A percentile compares a stretch with the other conserved stretches of the same genome.
Evolutionary conservation across 2,113 vertebrate species (phyloP).

Genomic region (Otolemur garnettii): DNA sequence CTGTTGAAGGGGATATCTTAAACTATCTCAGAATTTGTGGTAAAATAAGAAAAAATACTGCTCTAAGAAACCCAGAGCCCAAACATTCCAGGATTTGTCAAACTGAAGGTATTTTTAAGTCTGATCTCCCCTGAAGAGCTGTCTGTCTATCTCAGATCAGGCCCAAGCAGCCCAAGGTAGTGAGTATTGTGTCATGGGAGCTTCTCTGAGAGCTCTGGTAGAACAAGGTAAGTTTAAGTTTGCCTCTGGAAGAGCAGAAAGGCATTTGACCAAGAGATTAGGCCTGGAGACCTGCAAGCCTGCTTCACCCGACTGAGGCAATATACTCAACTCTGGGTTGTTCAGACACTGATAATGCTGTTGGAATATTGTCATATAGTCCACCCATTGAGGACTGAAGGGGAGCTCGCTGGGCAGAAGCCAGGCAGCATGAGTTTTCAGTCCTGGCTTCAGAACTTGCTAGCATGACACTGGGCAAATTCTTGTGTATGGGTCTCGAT

Average conservation of each 20-base stretch:
- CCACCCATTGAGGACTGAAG: neutral
- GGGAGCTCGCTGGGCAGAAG: neutral
- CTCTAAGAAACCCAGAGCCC: neutral
- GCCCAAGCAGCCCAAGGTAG: neutral
- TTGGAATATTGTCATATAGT: neutral
- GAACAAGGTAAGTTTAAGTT: slow-evolving; percentile 33
- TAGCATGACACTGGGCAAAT: neutral
- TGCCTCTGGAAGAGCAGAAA: neutral
- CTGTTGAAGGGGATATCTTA: neutral
- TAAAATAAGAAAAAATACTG: neutral
- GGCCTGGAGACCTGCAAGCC: neutral
- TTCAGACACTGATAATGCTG: neutral
- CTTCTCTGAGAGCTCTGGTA: neutral
- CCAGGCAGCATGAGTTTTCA: neutral
- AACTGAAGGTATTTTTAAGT: neutral
- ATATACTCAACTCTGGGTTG: neutral
- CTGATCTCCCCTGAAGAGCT: neutral
- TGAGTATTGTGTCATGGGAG: neutral
- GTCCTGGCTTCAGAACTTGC: neutral
- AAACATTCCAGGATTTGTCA: neutral
- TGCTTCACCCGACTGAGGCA: neutral
- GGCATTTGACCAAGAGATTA: neutral
- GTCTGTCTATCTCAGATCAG: neutral
- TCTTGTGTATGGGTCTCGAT: accelerated
- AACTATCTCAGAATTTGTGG: neutral